These are phyloP conservation scores for Lycaena phlaeas DNA, from an alignment of 2,888 invertebrate genomes.

Conservation along the genomic window DNA sequence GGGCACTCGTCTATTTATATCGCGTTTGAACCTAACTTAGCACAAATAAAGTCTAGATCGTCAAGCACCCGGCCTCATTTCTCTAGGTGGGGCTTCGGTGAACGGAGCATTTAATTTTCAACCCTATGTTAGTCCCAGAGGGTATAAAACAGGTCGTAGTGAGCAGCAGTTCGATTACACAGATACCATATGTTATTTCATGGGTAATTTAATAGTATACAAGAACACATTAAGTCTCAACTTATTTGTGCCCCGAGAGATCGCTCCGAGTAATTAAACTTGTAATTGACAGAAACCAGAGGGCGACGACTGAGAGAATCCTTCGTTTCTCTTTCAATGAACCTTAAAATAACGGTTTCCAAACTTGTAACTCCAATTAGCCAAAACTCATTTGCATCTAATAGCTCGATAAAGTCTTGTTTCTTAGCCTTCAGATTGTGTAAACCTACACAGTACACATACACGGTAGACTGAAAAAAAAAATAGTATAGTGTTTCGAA, in stretches of 20 bases:
- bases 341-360: too few species aligned
- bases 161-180: background rate
- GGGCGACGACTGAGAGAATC: too few species aligned
- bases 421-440: too few species aligned
- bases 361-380: too few species aligned
- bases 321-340: too few species aligned
- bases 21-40: conserved; percentile 15
- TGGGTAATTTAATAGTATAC: conserved; percentile 3
- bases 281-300: too few species aligned
- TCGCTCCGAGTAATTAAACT: background rate
- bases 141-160: background rate
- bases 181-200: conserved; percentile 7
- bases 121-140: conserved; percentile 1
- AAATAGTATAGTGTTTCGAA: too few species aligned
- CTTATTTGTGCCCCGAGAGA: background rate
- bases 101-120: background rate
- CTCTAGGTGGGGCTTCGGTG: conserved; percentile 41
- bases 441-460: too few species aligned
- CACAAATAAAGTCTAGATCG: conserved; percentile 25
- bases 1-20: conserved; percentile 9
- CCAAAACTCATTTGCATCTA: too few species aligned
- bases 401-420: too few species aligned
- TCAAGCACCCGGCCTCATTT: conserved; percentile 39
- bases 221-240: background rate
- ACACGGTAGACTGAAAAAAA: too few species aligned